Percentiles rank a stretch among this genome's conserved stretches.
Evolutionary conservation across 1,140 invertebrate genomes (phyloP).

Genomic region (Calycopis cecrops): DNA sequence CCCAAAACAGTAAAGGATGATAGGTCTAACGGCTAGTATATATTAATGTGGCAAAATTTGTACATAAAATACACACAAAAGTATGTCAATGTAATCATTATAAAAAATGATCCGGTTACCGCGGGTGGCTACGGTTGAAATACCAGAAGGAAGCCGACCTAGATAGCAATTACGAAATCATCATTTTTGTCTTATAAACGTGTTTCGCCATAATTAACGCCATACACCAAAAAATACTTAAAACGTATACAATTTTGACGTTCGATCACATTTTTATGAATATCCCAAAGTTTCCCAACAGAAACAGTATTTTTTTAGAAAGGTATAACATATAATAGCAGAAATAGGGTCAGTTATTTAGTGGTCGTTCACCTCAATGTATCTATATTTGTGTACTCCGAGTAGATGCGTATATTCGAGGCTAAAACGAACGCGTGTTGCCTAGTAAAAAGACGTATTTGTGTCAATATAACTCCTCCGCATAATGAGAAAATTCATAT

Average conservation of each 20-base stretch:
- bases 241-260: not conserved
- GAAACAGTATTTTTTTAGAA: slow-evolving; percentile 3
- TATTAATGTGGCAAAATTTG: not conserved
- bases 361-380: slow-evolving; percentile 4
- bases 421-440: not conserved
- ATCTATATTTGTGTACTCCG: slow-evolving; percentile 13
- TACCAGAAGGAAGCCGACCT: slow-evolving; percentile 50
- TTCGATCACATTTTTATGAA: not conserved
- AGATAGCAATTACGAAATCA: slow-evolving; percentile 45
- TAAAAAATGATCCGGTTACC: slow-evolving; percentile 37
- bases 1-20: too few relatives aligned
- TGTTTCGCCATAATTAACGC: slow-evolving; percentile 3
- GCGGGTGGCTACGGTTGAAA: slow-evolving; percentile 43
- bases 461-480: slow-evolving; percentile 10
- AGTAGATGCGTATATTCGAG: not conserved
- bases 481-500: slow-evolving; percentile 13
- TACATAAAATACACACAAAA: slow-evolving; percentile 26
- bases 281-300: not conserved
- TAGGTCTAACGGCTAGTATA: too few relatives aligned
- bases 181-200: slow-evolving; percentile 3
- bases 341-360: slow-evolving; percentile 4
- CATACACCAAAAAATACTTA: not conserved
- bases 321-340: slow-evolving; percentile 6
- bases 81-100: slow-evolving; percentile 52
- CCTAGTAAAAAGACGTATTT: slow-evolving; percentile 12